phyloP scores from a whole-genome alignment of 2,113 vertebrate species.

The Neomonachus schauinslandi region DNA sequence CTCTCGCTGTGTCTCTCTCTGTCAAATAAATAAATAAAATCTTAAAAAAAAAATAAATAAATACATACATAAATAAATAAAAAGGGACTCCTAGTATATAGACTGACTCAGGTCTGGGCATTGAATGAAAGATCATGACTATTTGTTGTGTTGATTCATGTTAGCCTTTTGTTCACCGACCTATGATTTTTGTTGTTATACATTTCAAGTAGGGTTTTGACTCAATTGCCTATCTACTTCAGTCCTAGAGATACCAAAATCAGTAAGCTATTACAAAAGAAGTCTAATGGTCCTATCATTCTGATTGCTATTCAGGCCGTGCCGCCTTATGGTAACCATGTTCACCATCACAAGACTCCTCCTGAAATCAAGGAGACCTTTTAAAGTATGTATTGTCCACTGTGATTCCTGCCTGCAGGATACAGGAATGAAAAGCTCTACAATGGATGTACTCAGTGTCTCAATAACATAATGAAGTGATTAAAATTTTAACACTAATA shows the following conservation, averaged over 20 bases:
- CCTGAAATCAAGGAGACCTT: not conserved
- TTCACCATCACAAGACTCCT: not conserved
- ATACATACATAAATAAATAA: too few species aligned
- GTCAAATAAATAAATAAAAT: too few species aligned
- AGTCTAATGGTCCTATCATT: not conserved
- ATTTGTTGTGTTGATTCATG: not conserved
- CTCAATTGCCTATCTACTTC: not conserved
- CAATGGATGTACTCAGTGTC: not conserved
- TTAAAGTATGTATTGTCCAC: not conserved
- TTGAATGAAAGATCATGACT: not conserved
- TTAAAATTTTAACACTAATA: conserved; percentile 19
- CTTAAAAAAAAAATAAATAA: too few species aligned
- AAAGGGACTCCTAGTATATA: not conserved
- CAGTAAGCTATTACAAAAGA: not conserved
- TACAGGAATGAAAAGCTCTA: not conserved
- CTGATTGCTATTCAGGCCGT: not conserved
- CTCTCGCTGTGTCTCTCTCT: too few species aligned
- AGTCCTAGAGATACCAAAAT: not conserved
- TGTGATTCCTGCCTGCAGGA: not conserved
- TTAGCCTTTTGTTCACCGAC: not conserved
- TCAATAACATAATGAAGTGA: not conserved
- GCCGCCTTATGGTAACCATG: not conserved
- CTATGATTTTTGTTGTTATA: not conserved
- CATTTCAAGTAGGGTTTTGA: not conserved
- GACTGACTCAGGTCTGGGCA: not conserved